phyloP scores from a whole-genome alignment of 1,140 invertebrate species.

The Calephelis virginiensis region DNA sequence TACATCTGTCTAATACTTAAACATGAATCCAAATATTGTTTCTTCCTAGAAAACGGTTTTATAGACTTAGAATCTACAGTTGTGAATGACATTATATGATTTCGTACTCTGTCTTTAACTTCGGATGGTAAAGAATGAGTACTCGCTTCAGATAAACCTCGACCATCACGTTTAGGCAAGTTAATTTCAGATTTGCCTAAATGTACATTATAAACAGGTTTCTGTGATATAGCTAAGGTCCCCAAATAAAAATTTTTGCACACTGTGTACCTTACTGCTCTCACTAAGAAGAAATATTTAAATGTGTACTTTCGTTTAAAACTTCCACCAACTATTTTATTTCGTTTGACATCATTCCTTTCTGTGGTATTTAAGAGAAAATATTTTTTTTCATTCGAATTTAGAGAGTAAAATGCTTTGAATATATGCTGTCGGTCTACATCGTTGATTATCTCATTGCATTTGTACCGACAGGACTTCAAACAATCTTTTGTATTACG shows the following conservation, averaged over 20 bases:
- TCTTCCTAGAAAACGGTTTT: conserved; percentile 64
- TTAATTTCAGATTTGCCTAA: conserved; percentile 64
- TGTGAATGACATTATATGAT: conserved; percentile 60
- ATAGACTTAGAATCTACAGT: conserved; percentile 60
- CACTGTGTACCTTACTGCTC: conserved; percentile 53
- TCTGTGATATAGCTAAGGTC: conserved; percentile 68
- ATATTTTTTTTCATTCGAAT: conserved; percentile 67
- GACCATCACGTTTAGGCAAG: conserved; percentile 65
- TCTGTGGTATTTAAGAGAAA: conserved; percentile 68
- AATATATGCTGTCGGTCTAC: conserved; percentile 65
- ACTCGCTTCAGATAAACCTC: conserved; percentile 57
- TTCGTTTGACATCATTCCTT: conserved; percentile 48
- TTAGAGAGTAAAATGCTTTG: conserved; percentile 68
- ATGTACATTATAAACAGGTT: conserved; percentile 71
- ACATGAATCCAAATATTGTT: conserved; percentile 67
- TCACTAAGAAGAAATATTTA: conserved; percentile 66
- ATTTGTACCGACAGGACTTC: conserved; percentile 61
- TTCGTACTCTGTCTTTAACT: conserved; percentile 59
- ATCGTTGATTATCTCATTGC: conserved; percentile 59
- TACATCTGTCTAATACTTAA: conserved; percentile 75
- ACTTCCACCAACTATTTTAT: conserved; percentile 36
- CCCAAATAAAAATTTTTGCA: conserved; percentile 74
- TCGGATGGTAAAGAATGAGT: conserved; percentile 53
- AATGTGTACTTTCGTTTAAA: conserved; percentile 59
- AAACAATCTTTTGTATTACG: conserved; percentile 64